Evolutionary conservation across 2,797 vertebrate species (phyloP).

Genomic region (Hoplostethus atlanticus): DNA sequence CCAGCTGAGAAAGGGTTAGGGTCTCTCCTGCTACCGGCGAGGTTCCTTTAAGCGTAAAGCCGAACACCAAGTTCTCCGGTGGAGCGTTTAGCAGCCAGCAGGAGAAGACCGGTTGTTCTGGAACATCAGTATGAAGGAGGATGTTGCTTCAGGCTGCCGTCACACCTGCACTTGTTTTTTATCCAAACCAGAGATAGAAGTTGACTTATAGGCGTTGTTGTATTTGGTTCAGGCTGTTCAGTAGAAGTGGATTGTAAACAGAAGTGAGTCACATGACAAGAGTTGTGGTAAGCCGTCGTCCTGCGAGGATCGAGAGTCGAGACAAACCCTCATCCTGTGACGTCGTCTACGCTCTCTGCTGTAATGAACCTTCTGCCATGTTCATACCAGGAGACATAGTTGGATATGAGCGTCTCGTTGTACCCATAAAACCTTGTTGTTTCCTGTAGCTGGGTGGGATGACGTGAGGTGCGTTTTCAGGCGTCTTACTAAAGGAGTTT

Average conservation of each 20-base stretch:
- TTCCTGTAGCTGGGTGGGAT: too few relatives aligned
- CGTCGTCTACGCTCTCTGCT: too few relatives aligned
- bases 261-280: background rate
- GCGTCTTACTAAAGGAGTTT: too few relatives aligned
- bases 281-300: too few relatives aligned
- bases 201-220: background rate
- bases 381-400: too few relatives aligned
- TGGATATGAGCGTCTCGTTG: too few relatives aligned
- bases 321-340: too few relatives aligned
- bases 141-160: background rate
- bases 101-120: constrained; percentile 49
- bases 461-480: too few relatives aligned
- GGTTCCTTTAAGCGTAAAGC: constrained; percentile 42
- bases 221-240: background rate
- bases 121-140: background rate
- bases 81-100: constrained; percentile 55
- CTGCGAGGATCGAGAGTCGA: too few relatives aligned
- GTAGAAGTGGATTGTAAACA: constrained; percentile 18
- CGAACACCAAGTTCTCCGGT: constrained; percentile 49
- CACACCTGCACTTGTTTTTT: background rate
- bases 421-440: too few relatives aligned
- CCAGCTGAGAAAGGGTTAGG: constrained; percentile 48
- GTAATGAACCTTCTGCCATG: too few relatives aligned
- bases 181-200: background rate
- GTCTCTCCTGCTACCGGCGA: constrained; percentile 1